Conservation (phyloP, 2,113 vertebrate genomes). For the Cephalopholis sonnerati region DNA sequence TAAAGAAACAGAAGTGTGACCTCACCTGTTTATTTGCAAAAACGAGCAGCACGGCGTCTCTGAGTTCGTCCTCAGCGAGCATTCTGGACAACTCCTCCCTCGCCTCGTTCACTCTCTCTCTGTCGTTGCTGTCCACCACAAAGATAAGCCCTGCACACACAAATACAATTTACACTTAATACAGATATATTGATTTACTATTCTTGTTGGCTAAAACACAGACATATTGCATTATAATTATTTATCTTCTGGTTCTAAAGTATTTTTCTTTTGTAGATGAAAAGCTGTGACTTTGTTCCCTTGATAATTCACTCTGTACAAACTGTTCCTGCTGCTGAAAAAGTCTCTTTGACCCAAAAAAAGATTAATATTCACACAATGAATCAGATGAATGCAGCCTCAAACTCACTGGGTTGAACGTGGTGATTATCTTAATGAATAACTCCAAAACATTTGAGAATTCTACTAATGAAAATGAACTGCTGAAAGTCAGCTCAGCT, state of each 20-base stretch:
- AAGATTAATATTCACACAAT: not conserved
- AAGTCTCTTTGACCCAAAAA: not conserved
- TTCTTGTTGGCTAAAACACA: not conserved
- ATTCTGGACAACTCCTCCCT: slow-evolving; percentile 88
- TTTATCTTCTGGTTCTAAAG: not conserved
- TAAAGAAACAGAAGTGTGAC: not conserved
- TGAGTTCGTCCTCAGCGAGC: slow-evolving; percentile 89
- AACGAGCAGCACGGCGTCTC: slow-evolving; percentile 89
- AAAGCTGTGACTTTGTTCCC: not conserved
- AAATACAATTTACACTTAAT: not conserved
- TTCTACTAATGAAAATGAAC: not conserved
- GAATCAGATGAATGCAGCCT: not conserved
- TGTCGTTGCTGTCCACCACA: slow-evolving; percentile 91
- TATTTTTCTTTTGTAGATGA: not conserved
- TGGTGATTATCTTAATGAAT: not conserved
- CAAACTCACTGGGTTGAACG: not conserved
- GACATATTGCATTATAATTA: too few species aligned
- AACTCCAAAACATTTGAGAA: not conserved
- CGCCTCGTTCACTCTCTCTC: slow-evolving; percentile 89
- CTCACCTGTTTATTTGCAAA: slow-evolving; percentile 92
- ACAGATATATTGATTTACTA: too few species aligned
- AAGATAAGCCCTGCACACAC: slow-evolving; percentile 86
- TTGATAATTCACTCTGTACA: not conserved
- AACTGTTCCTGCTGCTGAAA: not conserved
- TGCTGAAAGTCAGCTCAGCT: not conserved